A percentile compares a stretch with the other conserved stretches of the same genome.
phyloP scores from a whole-genome alignment of 2,113 vertebrate species.

The Arvicanthis niloticus region DNA sequence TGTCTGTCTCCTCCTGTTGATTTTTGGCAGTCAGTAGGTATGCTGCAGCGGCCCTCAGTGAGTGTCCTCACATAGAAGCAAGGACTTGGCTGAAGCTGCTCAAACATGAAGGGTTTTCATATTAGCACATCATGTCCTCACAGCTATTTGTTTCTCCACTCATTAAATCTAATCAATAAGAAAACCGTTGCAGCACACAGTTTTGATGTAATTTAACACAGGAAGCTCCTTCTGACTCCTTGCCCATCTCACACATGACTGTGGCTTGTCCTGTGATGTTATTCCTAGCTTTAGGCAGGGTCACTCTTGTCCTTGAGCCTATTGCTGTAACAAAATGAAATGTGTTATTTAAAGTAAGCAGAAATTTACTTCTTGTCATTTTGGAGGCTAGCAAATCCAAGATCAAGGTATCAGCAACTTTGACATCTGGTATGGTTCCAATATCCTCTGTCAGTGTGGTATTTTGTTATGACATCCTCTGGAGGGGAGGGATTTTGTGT shows the following conservation, averaged over 20 bases:
- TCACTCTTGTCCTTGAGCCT: not conserved
- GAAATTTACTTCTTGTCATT: not conserved
- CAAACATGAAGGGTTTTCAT: not conserved
- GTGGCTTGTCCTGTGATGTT: not conserved
- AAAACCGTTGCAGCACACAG: not conserved
- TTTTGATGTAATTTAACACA: conserved; percentile 24
- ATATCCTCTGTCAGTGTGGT: not conserved
- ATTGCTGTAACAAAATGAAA: not conserved
- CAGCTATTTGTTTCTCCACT: conserved; percentile 8
- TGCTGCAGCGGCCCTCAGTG: not conserved
- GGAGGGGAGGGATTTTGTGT: not conserved
- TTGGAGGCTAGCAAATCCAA: not conserved
- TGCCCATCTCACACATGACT: not conserved
- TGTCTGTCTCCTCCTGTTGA: not conserved
- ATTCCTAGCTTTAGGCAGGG: not conserved
- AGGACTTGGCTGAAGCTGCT: not conserved
- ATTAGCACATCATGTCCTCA: not conserved
- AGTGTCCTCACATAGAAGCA: conserved; percentile 5
- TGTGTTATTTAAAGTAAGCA: not conserved
- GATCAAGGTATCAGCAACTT: not conserved
- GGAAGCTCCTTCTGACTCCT: not conserved
- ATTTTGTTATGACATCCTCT: not conserved
- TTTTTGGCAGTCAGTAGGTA: conserved; percentile 22
- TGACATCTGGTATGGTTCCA: not conserved
- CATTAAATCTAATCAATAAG: not conserved